Conservation (phyloP, 1,140 invertebrate genomes). For the Notospermus geniculatus region DNA sequence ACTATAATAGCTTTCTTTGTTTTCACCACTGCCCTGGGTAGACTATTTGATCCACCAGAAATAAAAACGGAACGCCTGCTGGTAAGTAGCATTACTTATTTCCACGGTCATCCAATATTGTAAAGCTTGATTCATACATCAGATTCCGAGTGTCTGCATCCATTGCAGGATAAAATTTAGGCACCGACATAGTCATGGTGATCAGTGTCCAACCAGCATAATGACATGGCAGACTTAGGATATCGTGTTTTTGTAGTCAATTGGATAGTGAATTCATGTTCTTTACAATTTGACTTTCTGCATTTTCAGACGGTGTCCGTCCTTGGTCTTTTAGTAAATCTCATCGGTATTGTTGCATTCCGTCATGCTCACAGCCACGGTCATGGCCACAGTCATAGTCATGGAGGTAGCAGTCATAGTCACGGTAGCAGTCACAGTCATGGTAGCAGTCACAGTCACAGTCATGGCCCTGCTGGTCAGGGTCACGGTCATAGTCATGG, state of each 20-base stretch:
- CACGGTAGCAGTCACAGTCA: constrained; percentile 46
- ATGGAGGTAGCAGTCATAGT: constrained; percentile 39
- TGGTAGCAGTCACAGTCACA: constrained; percentile 31
- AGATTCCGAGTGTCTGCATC: too few relatives aligned
- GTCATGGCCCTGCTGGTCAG: too few relatives aligned
- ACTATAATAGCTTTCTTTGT: constrained; percentile 96
- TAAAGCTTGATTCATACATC: too few relatives aligned
- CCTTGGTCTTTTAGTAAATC: constrained; percentile 87
- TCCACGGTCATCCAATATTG: too few relatives aligned
- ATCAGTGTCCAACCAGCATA: too few relatives aligned
- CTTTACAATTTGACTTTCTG: background rate
- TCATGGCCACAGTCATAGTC: constrained; percentile 29
- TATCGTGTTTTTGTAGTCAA: too few relatives aligned
- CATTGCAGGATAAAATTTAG: too few relatives aligned
- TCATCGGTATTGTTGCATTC: constrained; percentile 95
- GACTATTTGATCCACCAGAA: constrained; percentile 62
- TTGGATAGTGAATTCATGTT: too few relatives aligned
- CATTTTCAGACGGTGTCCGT: constrained; percentile 76
- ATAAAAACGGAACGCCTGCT: constrained; percentile 62
- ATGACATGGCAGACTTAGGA: too few relatives aligned
- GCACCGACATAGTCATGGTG: too few relatives aligned
- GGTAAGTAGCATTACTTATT: too few relatives aligned
- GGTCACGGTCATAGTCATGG: constrained; percentile 24
- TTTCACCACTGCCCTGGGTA: constrained; percentile 88
- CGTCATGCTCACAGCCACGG: constrained; percentile 58